phyloP scores from a whole-genome alignment of 2,888 invertebrate genomes.

The Seira ritae region DNA sequence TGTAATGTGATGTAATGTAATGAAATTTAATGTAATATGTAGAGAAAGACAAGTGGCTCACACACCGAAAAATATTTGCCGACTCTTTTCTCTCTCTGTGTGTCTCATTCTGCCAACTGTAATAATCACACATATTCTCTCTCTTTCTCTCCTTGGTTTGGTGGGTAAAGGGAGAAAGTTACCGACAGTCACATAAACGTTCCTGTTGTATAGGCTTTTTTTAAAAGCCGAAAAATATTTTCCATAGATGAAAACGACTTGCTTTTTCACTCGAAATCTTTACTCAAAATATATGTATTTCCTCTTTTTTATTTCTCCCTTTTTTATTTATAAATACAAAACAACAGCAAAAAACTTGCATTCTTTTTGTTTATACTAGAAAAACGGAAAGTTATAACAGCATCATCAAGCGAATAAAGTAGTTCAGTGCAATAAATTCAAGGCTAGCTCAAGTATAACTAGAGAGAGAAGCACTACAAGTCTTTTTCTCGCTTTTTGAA shows the following conservation, averaged over 20 bases:
- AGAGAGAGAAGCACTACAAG: constrained; percentile 10
- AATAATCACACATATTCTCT: constrained; percentile 35
- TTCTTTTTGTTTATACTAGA: constrained; percentile 25
- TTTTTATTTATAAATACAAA: constrained; percentile 29
- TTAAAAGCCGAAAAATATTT: constrained; percentile 63
- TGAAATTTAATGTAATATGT: constrained; percentile 56
- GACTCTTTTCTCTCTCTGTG: constrained; percentile 27
- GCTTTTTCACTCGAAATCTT: constrained; percentile 28
- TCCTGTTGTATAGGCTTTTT: constrained; percentile 54
- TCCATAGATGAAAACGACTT: constrained; percentile 51
- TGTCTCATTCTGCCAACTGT: constrained; percentile 42
- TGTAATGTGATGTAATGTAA: constrained; percentile 60
- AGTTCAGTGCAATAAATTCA: constrained; percentile 64
- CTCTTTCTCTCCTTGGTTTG: background rate
- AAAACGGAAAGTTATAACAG: constrained; percentile 29
- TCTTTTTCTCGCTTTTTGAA: constrained; percentile 5
- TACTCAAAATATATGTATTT: constrained; percentile 19
- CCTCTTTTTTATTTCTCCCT: constrained; percentile 32
- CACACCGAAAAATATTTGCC: constrained; percentile 52
- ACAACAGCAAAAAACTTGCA: constrained; percentile 3
- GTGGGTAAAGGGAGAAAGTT: constrained; percentile 41
- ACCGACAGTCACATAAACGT: constrained; percentile 65
- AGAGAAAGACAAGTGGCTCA: constrained; percentile 49
- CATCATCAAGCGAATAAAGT: constrained; percentile 58
- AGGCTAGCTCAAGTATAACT: constrained; percentile 45